Evolutionary conservation across 1,140 invertebrate species (phyloP), one percentile per base, ranked within the genome.

Genomic region (Diachasma alloeum): DNA sequence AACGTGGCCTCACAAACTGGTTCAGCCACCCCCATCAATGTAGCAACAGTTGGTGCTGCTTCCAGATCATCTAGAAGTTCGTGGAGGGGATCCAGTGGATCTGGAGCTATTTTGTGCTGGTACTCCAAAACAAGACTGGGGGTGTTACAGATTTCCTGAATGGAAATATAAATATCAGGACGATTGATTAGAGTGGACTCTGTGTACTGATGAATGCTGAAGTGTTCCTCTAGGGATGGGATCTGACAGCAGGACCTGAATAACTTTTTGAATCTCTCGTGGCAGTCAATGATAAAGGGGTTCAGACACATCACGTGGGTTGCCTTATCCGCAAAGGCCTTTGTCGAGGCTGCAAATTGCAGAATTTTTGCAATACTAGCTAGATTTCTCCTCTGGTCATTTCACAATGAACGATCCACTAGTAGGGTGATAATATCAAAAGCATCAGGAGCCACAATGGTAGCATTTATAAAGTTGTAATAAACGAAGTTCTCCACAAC

Each of bases 271-370:
- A 96, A 95, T 81, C 92, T 93, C 84, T 95, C 94, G 82, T 96
- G 95, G 79, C 94, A 94, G 39, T 95, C 93, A 76, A 95, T 92
- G 75, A 96, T 95, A 83, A 95, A 96, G 3, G 91, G 90, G 87
- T 96, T 96, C 72, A 96, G 86, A 74, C 92, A 93, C 31, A 93
- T 91, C 9, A 96, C 87, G 83, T 96, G 94, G 5, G 91, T 91
- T n/a, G 94, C 93, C 82, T 96, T 95, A 71, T 95, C 94, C 19
- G 94, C 94, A 89, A 95, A 96, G 39, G 94, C 94, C 92, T 95
- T 95, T 81, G 96, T 96, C 0, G 94, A 93, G 13, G 95, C 93
- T 69, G 94, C 94, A 88, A 95, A 96, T 85, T 96, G 95, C 17
- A 96, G 86, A 79, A 96, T 95, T 87, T 96, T 96, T 0, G 95